Base-by-base conservation (phyloP, 35 echinoderm and acorn worm species). In the Ophioderma brevispina region DNA sequence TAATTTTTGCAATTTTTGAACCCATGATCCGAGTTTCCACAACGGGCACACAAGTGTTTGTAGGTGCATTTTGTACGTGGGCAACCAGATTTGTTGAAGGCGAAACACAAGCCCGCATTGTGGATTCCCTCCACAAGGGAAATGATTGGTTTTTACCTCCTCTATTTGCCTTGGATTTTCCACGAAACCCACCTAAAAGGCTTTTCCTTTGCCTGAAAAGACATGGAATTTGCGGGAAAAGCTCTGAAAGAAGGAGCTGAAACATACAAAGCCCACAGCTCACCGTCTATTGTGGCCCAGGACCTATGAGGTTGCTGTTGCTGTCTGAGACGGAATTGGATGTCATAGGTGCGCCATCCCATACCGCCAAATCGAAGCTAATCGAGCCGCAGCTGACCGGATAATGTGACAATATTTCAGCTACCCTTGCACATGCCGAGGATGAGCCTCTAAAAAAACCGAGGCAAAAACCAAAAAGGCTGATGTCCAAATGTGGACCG, bases 181-280 rank as follows among this genome's bases (percentile, higher is more conserved):
- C n/a, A n/a, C n/a, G n/a, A n/a, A n/a, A n/a, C n/a, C n/a, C n/a
- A n/a, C n/a, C n/a, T n/a, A 32, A n/a, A n/a, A n/a, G n/a, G n/a
- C n/a, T n/a, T 25, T 31, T 13, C n/a, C 13, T 25, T 13, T 25
- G 36, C n/a, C 35, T 50, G 39, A 79, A 32, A 8, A n/a, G 4
- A 30, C 85, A 32, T 34, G 25, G 23, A 79, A 36, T n/a, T n/a
- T n/a, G 87, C 21, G 18, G 75, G 75, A 79, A 88, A 88, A 33
- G 37, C 13, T 19, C 39, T 2, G 39, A 52, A 46, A 23, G 19
- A 14, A 25, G n/a, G 40, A 14, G 87, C 77, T 15, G 35, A 43
- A 31, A 35, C 87, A 13, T 49, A 35, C 34, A 80, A 34, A 25
- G 80, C 37, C 75, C 76, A 88, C 36, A 88, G 32, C 33, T 88